Conservation (phyloP, 1,140 invertebrate species). For the Calephelis virginiensis region DNA sequence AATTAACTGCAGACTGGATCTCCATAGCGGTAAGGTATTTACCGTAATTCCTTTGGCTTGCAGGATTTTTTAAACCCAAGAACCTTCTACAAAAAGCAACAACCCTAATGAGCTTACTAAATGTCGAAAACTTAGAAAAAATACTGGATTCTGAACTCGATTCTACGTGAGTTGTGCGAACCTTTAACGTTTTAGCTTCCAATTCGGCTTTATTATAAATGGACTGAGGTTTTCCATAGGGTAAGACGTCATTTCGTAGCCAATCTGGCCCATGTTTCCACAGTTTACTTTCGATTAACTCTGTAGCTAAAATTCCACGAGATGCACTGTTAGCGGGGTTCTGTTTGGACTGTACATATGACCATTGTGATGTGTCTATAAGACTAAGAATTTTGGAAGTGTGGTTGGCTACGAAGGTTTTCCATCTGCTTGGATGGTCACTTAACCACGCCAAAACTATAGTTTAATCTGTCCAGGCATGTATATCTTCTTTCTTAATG, state of each 20-base stretch:
- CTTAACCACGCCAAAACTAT: conserved; percentile 21
- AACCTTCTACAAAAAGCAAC: conserved; percentile 4
- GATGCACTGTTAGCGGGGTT: conserved; percentile 25
- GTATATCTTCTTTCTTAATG: background rate
- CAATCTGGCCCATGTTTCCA: conserved; percentile 6
- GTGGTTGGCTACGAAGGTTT: conserved; percentile 21
- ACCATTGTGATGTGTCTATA: conserved; percentile 25
- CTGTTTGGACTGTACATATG: conserved; percentile 23
- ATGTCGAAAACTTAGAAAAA: background rate
- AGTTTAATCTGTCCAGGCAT: conserved; percentile 18
- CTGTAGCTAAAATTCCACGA: conserved; percentile 23
- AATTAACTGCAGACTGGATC: background rate
- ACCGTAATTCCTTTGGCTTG: background rate
- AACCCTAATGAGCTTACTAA: background rate
- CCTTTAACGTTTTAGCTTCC: background rate
- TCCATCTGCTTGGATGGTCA: conserved; percentile 24
- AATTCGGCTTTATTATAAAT: background rate
- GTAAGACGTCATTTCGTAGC: background rate
- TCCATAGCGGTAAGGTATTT: background rate
- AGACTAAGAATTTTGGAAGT: conserved; percentile 17
- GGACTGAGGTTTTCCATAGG: background rate
- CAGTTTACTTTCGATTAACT: background rate
- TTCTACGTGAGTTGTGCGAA: background rate
- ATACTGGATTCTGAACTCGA: too few relatives aligned
- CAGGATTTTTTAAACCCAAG: background rate